Base-by-base conservation (phyloP, 2,113 vertebrate genomes). In the Talpa occidentalis region DNA sequence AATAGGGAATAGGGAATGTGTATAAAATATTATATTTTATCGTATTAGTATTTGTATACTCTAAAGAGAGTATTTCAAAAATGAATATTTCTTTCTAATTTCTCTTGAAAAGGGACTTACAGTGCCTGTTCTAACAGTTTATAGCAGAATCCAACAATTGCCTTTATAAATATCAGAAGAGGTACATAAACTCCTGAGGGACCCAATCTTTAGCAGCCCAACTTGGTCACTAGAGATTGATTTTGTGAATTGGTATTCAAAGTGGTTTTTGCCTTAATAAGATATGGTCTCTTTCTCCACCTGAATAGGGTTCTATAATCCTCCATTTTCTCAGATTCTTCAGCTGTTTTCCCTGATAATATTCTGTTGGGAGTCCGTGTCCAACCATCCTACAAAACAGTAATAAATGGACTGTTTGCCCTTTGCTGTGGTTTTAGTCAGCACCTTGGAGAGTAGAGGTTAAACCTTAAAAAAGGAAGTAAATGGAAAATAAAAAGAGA, bases 371-470 rank as follows among this genome's bases (percentile, higher is more conserved):
- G 93, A 97, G 49, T 81, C 91, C 97, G 49, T 97, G 76, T 73
- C 96, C 87, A 96, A 78, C 82, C 66, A 82, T 95, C 80, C 40
- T 96, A 95, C 60, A 95, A 85, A 85, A 90, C 11, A 97, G 80
- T 91, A 97, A 97, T 96, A 96, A 98, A 98, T 87, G 96, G 93
- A 67, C 52, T 94, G 66, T 90, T 66, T 95, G 30, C 15, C 70
- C 67, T 97, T 98, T 80, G 62, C 91, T 90, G 69, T 95, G 62
- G 47, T 97, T 97, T 98, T 93, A 97, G 93, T 94, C 76, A 96
- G 67, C 47, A 81, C 16, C 12, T 44, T 94, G 66, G 83, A 97
- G 90, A 91, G 74, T 10, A 28, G 66, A 96, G 82, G 70, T 88
- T 97, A 96, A 97, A 56, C 11, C 78, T 90, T 86, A 92, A 96